These are phyloP conservation scores for Achlya flavicornis DNA, from an alignment of 2,888 invertebrate species.

Conservation along the genomic window DNA sequence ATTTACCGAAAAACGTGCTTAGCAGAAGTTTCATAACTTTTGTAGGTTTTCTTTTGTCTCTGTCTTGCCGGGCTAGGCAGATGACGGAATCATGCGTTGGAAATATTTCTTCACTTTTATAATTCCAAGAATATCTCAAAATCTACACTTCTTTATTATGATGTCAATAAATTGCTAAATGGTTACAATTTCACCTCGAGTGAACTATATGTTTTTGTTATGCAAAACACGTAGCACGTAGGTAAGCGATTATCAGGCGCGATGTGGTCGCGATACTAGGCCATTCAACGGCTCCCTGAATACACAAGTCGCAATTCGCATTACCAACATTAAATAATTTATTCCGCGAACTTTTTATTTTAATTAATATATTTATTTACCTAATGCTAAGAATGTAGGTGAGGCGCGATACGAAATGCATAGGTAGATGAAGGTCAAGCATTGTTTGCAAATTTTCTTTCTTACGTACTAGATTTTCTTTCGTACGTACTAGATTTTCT, in stretches of 20 bases:
- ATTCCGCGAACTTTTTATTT: background rate
- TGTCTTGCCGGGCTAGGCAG: no score
- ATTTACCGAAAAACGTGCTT: no score
- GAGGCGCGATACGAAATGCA: background rate
- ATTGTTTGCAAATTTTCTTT: no score
- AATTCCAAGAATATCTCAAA: background rate
- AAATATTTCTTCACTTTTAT: no score
- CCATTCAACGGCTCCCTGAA: constrained; percentile 18
- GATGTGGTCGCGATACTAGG: constrained; percentile 26
- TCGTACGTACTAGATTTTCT: no score
- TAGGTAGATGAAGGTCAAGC: no score
- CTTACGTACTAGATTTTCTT: no score
- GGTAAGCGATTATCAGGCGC: constrained; percentile 30
- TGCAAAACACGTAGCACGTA: constrained; percentile 41
- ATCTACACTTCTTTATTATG: background rate
- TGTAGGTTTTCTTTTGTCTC: no score
- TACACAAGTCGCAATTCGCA: constrained; percentile 18
- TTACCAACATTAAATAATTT: background rate
- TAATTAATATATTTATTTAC: no score
- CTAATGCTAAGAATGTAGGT: no score
- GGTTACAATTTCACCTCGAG: constrained; percentile 29
- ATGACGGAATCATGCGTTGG: no score
- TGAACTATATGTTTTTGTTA: constrained; percentile 51
- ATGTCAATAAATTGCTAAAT: background rate
- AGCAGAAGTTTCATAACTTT: no score